A percentile compares a stretch with the other conserved stretches of the same genome.
phyloP scores from a whole-genome alignment of 2,888 invertebrate genomes.

The Anodontia alba region DNA sequence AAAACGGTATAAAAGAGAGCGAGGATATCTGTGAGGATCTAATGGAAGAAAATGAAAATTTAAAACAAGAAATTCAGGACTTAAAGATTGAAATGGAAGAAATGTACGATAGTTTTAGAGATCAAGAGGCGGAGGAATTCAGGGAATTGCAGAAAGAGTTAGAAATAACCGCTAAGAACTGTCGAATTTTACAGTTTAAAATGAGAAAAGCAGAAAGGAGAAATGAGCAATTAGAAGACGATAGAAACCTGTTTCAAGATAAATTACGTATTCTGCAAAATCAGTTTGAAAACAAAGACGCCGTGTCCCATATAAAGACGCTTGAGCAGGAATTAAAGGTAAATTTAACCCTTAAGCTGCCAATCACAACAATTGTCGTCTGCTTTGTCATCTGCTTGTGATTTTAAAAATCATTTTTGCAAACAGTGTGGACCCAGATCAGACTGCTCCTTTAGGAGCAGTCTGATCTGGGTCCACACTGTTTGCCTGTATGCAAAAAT shows the following conservation, averaged over 20 bases:
- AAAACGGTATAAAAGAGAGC: constrained; percentile 61
- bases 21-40: constrained; percentile 71
- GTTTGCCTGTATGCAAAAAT: no score
- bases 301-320: constrained; percentile 87
- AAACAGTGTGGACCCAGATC: no score
- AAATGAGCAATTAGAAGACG: constrained; percentile 91
- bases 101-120: constrained; percentile 95
- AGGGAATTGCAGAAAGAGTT: constrained; percentile 94
- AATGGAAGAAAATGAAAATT: constrained; percentile 75
- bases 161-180: constrained; percentile 98
- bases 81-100: constrained; percentile 99
- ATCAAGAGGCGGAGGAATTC: constrained; percentile 98
- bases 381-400: no score
- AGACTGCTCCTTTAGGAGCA: no score
- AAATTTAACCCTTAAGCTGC: no score
- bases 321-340: constrained; percentile 93
- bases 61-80: constrained; percentile 90
- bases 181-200: constrained; percentile 98
- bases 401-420: no score
- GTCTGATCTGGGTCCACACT: no score
- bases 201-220: constrained; percentile 97
- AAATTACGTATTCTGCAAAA: constrained; percentile 81
- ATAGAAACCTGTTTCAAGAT: constrained; percentile 89
- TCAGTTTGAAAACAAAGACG: constrained; percentile 80
- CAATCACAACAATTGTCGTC: no score